Evolutionary conservation across 1,140 invertebrate species (phyloP).

Genomic region (Hyles vespertilio): DNA sequence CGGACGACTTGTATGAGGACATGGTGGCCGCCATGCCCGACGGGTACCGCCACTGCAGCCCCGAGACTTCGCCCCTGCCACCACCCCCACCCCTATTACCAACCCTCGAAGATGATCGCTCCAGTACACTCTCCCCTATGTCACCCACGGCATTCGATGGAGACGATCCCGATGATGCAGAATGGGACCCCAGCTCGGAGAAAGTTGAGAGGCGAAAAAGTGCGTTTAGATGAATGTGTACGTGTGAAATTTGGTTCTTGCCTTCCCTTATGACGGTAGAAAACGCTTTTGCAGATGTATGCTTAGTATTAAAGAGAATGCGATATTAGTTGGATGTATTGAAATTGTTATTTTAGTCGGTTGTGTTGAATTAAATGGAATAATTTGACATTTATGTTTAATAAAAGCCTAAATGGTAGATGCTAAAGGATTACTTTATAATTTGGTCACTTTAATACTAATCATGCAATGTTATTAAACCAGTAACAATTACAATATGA

Average conservation of each 20-base stretch:
- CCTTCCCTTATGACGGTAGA: too few relatives aligned
- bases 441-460: too few relatives aligned
- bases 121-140: slow-evolving; percentile 46
- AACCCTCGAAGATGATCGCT: slow-evolving; percentile 37
- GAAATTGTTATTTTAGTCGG: too few relatives aligned
- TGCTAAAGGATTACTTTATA: too few relatives aligned
- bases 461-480: too few relatives aligned
- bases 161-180: slow-evolving; percentile 88
- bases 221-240: slow-evolving; percentile 36
- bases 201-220: slow-evolving; percentile 43
- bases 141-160: slow-evolving; percentile 59
- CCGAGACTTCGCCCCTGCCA: slow-evolving; percentile 43
- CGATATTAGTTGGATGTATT: too few relatives aligned
- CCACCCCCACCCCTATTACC: slow-evolving; percentile 28
- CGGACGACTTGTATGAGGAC: slow-evolving; percentile 81
- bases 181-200: slow-evolving; percentile 78
- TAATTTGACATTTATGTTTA: too few relatives aligned
- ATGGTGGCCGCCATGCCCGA: slow-evolving; percentile 84
- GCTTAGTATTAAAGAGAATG: too few relatives aligned
- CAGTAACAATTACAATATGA: too few relatives aligned
- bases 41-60: slow-evolving; percentile 71
- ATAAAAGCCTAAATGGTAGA: too few relatives aligned
- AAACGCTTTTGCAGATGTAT: neutral
- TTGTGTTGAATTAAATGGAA: too few relatives aligned
- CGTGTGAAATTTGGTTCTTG: neutral